Conservation (phyloP, 1,140 invertebrate species). For the Temnothorax nylanderi region DNA sequence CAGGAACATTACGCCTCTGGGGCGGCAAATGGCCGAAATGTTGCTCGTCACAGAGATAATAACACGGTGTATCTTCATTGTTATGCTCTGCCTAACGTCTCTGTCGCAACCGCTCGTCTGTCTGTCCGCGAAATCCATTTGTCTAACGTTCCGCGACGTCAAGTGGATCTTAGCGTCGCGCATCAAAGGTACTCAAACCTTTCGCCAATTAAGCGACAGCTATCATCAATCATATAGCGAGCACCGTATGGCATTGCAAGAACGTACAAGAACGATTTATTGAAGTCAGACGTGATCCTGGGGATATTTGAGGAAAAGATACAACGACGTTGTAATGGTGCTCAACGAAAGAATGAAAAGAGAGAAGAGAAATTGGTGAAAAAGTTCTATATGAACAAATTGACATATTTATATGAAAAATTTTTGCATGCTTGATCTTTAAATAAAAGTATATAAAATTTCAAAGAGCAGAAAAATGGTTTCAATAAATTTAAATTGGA, state of each 20-base stretch:
- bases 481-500: not conserved
- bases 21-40: conserved; percentile 55
- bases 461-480: not conserved
- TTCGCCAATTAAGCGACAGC: conserved; percentile 54
- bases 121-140: conserved; percentile 28
- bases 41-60: conserved; percentile 41
- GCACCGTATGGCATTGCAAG: not conserved
- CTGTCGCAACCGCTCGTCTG: not conserved
- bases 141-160: conserved; percentile 4
- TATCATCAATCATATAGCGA: conserved; percentile 38
- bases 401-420: not conserved
- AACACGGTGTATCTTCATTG: conserved; percentile 18
- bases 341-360: not conserved
- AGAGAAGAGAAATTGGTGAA: not conserved
- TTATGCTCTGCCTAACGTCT: conserved; percentile 15
- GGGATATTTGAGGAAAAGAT: conserved; percentile 20
- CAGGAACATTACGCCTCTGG: conserved; percentile 61
- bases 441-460: not conserved
- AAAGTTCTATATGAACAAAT: not conserved
- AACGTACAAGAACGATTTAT: conserved; percentile 25
- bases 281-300: not conserved
- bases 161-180: conserved; percentile 27
- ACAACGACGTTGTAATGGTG: not conserved
- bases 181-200: conserved; percentile 44
- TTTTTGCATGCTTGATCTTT: not conserved